Conservation (phyloP, 2,797 vertebrate genomes). For the Microchirus variegatus region DNA sequence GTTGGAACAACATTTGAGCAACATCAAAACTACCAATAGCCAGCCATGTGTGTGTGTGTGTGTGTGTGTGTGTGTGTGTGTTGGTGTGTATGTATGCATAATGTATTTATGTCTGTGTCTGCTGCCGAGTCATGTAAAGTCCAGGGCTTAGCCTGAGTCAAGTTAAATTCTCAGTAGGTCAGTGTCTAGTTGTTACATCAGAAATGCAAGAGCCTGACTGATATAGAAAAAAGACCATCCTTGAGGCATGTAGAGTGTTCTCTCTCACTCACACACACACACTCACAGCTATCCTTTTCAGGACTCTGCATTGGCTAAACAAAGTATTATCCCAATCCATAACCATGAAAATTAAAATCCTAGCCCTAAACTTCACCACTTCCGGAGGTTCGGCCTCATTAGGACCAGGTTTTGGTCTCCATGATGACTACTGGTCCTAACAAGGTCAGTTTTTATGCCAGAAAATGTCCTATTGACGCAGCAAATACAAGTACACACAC, state of each 20-base stretch:
- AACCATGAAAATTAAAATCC: no score
- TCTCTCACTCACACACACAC: not conserved
- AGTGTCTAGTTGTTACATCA: conserved; percentile 35
- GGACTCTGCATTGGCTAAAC: no score
- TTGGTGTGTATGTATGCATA: conserved; percentile 7
- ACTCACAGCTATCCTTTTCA: not conserved
- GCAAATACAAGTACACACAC: not conserved
- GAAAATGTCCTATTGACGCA: no score
- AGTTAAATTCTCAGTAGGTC: conserved; percentile 48
- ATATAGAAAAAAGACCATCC: not conserved
- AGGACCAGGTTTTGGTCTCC: no score
- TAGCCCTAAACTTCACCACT: no score
- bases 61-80: conserved; percentile 7
- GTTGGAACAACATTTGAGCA: conserved; percentile 43
- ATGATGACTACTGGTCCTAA: no score
- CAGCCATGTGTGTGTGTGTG: conserved; percentile 13
- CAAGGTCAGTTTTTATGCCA: no score
- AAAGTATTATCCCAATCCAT: no score
- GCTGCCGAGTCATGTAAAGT: conserved; percentile 62
- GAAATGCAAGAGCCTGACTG: conserved; percentile 31
- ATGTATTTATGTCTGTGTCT: conserved; percentile 1
- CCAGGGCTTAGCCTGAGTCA: conserved; percentile 41
- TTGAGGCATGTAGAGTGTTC: not conserved
- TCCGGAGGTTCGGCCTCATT: no score
- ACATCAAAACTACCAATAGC: conserved; percentile 27